Conservation (phyloP, 2,888 invertebrate species). For the Dendrolimus pini region DNA sequence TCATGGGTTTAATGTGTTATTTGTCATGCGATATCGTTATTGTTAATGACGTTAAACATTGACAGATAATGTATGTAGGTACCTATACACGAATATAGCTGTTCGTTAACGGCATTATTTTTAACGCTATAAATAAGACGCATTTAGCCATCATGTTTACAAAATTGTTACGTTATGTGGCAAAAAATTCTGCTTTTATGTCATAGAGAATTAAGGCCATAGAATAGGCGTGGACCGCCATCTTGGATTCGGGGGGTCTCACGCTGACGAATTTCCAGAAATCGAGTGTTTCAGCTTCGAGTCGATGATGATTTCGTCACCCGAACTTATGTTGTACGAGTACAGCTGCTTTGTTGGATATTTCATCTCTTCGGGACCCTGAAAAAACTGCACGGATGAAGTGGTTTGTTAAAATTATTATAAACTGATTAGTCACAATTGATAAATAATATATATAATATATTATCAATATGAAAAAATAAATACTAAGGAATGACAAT, state of each 20-base stretch:
- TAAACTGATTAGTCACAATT: background rate
- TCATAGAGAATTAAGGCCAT: background rate
- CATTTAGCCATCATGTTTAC: too few species aligned
- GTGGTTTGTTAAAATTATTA: background rate
- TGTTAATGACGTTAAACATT: too few species aligned
- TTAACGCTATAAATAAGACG: too few species aligned
- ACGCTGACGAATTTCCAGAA: conserved; percentile 48
- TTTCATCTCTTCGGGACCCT: conserved; percentile 92
- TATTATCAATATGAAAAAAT: background rate
- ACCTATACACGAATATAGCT: too few species aligned
- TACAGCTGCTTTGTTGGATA: conserved; percentile 93
- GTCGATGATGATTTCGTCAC: conserved; percentile 94
- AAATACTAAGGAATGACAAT: too few species aligned
- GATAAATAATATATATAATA: too few species aligned
- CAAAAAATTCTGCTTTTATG: background rate
- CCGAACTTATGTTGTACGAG: conserved; percentile 92
- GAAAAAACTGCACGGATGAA: conserved; percentile 25
- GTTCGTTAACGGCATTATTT: too few species aligned
- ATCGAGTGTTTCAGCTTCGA: conserved; percentile 80
- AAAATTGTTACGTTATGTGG: too few species aligned
- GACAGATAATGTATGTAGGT: too few species aligned
- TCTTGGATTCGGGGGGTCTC: conserved; percentile 11
- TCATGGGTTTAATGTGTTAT: too few species aligned
- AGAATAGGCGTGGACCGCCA: background rate
- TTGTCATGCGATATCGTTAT: too few species aligned